Percentiles rank a stretch among this genome's conserved stretches.
Evolutionary conservation across 1,140 invertebrate species (phyloP).

Genomic region (Cecropterus lyciades): DNA sequence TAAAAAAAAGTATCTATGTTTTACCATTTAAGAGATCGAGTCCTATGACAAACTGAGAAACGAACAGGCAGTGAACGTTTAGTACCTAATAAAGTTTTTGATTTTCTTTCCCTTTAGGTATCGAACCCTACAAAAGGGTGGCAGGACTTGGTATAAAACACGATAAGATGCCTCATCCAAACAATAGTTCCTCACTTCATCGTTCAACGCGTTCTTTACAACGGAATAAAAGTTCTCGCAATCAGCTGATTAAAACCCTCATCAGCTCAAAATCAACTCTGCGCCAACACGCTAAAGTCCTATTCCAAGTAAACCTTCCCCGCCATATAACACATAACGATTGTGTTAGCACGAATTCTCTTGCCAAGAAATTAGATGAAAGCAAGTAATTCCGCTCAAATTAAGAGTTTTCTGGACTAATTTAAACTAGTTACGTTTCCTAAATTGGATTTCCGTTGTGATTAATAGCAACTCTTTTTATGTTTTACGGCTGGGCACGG

Average conservation of each 20-base stretch:
- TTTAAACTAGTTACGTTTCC: conserved; percentile 22
- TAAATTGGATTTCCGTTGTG: conserved; percentile 19
- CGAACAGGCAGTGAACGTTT: too few species aligned
- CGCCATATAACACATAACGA: conserved; percentile 37
- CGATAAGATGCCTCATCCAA: conserved; percentile 16
- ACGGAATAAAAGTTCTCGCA: conserved; percentile 51
- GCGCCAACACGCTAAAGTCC: conserved; percentile 23
- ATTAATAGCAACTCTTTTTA: conserved; percentile 13
- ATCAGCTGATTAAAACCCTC: conserved; percentile 54
- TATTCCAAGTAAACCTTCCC: conserved; percentile 8
- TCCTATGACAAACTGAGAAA: too few species aligned
- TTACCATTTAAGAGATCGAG: too few species aligned
- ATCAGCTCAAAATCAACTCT: conserved; percentile 35
- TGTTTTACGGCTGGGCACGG: too few species aligned
- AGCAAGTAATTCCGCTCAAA: conserved; percentile 55
- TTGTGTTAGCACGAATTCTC: conserved; percentile 49
- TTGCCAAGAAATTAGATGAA: conserved; percentile 57
- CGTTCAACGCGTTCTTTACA: conserved; percentile 47
- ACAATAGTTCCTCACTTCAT: conserved; percentile 37
- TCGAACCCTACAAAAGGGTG: too few species aligned
- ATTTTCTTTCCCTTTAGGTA: too few species aligned
- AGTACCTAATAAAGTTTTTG: too few species aligned
- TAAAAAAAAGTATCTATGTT: too few species aligned
- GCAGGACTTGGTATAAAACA: background rate
- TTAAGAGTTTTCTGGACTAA: conserved; percentile 51